Conservation (phyloP, 2,888 invertebrate genomes). For the Chloroclystis v-ata region DNA sequence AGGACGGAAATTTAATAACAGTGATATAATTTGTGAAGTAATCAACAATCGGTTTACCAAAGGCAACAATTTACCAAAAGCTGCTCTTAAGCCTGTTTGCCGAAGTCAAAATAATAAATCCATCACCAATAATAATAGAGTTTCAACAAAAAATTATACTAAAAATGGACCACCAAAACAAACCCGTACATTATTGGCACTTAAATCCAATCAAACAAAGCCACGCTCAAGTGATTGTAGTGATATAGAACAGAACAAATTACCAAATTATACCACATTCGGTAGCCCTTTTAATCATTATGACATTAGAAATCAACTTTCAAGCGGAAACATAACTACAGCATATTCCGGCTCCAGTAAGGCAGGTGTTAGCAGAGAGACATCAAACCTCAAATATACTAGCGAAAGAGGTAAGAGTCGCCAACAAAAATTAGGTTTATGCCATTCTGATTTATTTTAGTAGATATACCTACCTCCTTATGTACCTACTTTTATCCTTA, state of each 20-base stretch:
- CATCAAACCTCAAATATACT: neutral
- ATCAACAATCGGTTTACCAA: constrained; percentile 32
- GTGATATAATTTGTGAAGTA: constrained; percentile 30
- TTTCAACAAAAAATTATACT: neutral
- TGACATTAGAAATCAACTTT: neutral
- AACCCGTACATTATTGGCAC: no score
- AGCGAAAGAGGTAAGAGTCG: constrained; percentile 16
- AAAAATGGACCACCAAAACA: neutral
- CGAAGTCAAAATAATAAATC: constrained; percentile 14
- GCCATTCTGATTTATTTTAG: no score
- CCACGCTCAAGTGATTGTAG: constrained; percentile 11
- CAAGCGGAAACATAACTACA: constrained; percentile 15
- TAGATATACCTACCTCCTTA: no score
- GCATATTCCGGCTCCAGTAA: constrained; percentile 30
- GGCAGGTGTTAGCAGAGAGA: constrained; percentile 16
- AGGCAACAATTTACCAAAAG: constrained; percentile 26
- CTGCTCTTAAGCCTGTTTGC: constrained; percentile 20
- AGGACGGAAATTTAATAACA: constrained; percentile 37
- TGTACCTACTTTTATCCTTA: no score
- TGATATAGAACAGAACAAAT: constrained; percentile 6
- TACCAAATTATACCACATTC: constrained; percentile 1
- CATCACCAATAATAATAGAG: constrained; percentile 12
- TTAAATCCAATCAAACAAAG: neutral
- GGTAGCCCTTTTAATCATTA: neutral
- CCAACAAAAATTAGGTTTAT: no score